Percentiles rank a stretch among this genome's conserved stretches.
phyloP scores from a whole-genome alignment of 2,888 invertebrate genomes.

The Saturnia japonica region DNA sequence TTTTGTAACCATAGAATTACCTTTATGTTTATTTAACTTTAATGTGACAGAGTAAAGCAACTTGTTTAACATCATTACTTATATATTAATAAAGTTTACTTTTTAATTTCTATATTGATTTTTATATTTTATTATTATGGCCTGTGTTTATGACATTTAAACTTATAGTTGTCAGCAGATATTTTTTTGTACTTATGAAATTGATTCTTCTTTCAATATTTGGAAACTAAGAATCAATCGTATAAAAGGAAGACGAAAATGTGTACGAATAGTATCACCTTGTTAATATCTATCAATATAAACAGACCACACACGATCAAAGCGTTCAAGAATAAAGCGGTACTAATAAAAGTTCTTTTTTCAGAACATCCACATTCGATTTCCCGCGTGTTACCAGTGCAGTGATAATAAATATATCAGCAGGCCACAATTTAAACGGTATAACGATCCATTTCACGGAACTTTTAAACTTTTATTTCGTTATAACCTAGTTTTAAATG shows the following conservation, averaged over 20 bases:
- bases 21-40: too few species aligned
- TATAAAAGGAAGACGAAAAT: slow-evolving; percentile 25
- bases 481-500: slow-evolving; percentile 32
- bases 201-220: not conserved
- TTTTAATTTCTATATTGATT: too few species aligned
- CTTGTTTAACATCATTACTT: too few species aligned
- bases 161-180: too few species aligned
- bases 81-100: too few species aligned
- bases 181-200: not conserved
- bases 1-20: too few species aligned
- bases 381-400: slow-evolving; percentile 59
- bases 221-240: not conserved
- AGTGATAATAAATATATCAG: slow-evolving; percentile 74
- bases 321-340: slow-evolving; percentile 52
- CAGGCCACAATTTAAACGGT: slow-evolving; percentile 59
- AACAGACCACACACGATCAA: slow-evolving; percentile 75
- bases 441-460: slow-evolving; percentile 58
- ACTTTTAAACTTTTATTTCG: slow-evolving; percentile 49
- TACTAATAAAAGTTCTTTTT: slow-evolving; percentile 68
- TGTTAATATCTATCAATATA: slow-evolving; percentile 43
- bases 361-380: slow-evolving; percentile 64
- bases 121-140: too few species aligned
- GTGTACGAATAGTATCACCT: slow-evolving; percentile 28
- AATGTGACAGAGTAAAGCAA: too few species aligned
- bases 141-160: too few species aligned